These are phyloP conservation scores for Acromyrmex echinatior DNA, from an alignment of 1,140 invertebrate species.

Conservation along the genomic window DNA sequence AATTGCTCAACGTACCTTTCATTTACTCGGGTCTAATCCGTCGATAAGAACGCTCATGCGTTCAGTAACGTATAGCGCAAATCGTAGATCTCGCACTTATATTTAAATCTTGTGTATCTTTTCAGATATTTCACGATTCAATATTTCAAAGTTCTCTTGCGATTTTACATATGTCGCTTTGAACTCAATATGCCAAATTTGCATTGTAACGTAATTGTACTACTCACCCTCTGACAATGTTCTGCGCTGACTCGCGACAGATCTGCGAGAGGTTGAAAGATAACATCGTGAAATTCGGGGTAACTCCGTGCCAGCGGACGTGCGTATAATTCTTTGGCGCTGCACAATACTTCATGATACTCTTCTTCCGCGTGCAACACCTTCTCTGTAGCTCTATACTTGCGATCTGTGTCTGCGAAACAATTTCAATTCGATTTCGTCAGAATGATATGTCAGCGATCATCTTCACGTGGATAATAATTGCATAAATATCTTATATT, in stretches of 20 bases:
- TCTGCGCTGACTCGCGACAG: slow-evolving; percentile 85
- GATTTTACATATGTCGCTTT: neutral
- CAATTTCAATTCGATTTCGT: neutral
- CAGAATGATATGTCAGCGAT: neutral
- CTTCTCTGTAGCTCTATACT: slow-evolving; percentile 85
- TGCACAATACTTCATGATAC: slow-evolving; percentile 85
- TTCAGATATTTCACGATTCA: neutral
- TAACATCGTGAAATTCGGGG: slow-evolving; percentile 85
- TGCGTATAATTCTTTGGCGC: slow-evolving; percentile 86
- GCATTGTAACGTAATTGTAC: neutral
- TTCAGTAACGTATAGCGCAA: slow-evolving; percentile 21
- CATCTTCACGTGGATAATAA: no score
- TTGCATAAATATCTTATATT: neutral
- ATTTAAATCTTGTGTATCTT: neutral
- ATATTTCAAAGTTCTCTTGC: neutral
- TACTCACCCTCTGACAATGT: slow-evolving; percentile 86
- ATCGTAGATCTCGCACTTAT: neutral
- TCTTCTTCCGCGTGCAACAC: slow-evolving; percentile 86
- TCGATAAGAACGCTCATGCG: slow-evolving; percentile 69
- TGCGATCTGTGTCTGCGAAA: slow-evolving; percentile 84
- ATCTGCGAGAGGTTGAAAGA: slow-evolving; percentile 87
- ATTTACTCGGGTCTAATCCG: neutral
- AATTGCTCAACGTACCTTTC: neutral
- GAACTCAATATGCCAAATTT: neutral
- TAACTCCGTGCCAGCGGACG: slow-evolving; percentile 85